Evolutionary conservation across 2,113 vertebrate genomes (phyloP), one percentile per base, ranked within the genome.

Genomic region (Odocoileus virginianus): DNA sequence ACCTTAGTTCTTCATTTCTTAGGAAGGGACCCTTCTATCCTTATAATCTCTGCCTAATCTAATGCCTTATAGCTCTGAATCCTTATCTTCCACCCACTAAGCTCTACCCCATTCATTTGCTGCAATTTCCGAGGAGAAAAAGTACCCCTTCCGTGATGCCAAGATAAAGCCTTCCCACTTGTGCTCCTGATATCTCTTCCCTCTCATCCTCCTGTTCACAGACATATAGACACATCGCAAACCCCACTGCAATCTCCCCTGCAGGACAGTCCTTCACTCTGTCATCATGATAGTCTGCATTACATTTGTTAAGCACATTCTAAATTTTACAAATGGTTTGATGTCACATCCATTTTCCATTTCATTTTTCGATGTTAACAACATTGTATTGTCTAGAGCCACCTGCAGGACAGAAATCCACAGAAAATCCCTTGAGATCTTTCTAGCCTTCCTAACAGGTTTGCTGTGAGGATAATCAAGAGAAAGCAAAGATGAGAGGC

Each of bases 1-100:
- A 15, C 11, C n/a, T 87, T 30, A n/a, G 21, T 54, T 91, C 28
- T n/a, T 45, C 60, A 74, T 25, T n/a, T 43, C 23, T 64, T 16
- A 76, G 57, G 50, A 57, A 55, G 13, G 27, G 36, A n/a, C 14
- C 5, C 12, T 60, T 64, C 8, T 54, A 57, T 40, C 21, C 81
- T 57, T 55, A 84, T 55, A 58, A 28, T 43, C 54, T 57, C 54
- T 17, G 14, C n/a, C 25, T 43, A 57, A 40, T 28, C 14, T 28
- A 57, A 84, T 7, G 28, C 43, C 9, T 45, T 30, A 14, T 2
- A 19, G 45, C 8, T 36, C 19, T 74, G 76, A 10, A 74, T 87
- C 16, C 7, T 21, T 3, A 7, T 3, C 2, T 14, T 14, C 28
- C n/a, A 15, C 0, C 3, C 3, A 27, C 8, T 40, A 3, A 17